phyloP scores from a whole-genome alignment of 1,140 invertebrate species.

The Octopus sinensis region DNA sequence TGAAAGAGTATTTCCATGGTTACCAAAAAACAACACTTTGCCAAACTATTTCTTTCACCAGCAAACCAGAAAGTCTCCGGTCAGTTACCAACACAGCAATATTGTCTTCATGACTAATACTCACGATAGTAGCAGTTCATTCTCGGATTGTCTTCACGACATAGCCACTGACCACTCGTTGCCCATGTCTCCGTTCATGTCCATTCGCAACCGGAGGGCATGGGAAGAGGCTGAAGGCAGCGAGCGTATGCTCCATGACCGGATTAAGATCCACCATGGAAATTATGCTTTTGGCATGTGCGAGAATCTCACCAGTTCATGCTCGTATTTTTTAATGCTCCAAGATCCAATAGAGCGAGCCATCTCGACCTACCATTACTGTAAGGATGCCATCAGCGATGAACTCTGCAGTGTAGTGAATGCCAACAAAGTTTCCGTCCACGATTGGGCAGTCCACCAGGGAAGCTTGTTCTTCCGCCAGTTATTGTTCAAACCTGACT shows the following conservation, averaged over 20 bases:
- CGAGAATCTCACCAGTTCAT: conserved; percentile 23
- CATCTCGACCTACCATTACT: conserved; percentile 27
- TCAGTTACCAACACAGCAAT: background rate
- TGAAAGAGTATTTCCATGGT: conserved; percentile 1
- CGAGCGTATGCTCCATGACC: conserved; percentile 19
- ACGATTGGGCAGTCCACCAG: conserved; percentile 31
- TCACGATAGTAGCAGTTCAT: conserved; percentile 12
- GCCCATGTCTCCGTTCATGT: conserved; percentile 31
- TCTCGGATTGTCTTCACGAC: conserved; percentile 26
- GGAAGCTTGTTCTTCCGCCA: conserved; percentile 29
- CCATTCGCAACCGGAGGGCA: conserved; percentile 17
- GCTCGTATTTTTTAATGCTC: conserved; percentile 30
- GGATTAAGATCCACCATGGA: conserved; percentile 29
- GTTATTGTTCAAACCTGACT: conserved; percentile 24
- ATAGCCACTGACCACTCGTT: conserved; percentile 23
- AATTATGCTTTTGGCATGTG: conserved; percentile 28
- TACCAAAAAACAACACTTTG: conserved; percentile 9
- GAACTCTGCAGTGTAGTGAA: conserved; percentile 24
- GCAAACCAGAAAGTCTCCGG: background rate
- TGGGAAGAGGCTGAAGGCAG: conserved; percentile 23
- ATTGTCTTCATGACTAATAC: conserved; percentile 31
- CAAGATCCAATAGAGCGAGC: conserved; percentile 27
- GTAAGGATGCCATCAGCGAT: conserved; percentile 17
- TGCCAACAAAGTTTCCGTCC: conserved; percentile 24
- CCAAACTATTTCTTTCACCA: conserved; percentile 12